Base-by-base conservation (phyloP, 2,797 vertebrate species). In the Hoplostethus mediterraneus region DNA sequence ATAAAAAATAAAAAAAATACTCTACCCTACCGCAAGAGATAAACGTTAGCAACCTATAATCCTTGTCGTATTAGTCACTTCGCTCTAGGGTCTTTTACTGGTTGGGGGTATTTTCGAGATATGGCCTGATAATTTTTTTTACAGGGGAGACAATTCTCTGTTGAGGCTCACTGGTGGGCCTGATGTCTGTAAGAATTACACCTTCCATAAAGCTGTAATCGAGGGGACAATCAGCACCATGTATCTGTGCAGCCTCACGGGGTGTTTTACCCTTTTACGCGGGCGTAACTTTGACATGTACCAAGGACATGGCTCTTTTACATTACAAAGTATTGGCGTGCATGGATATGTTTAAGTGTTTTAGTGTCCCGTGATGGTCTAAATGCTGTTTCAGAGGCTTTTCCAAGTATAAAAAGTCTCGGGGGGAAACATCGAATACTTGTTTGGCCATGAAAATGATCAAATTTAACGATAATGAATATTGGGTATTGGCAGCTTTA, bases 221-320 rank as follows among this genome's bases (percentile, higher is more conserved):
- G 91, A 88, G 84, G 87, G 83, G 87, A 89, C 90, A 87, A 94
- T 94, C 90, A 91, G 89, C 82, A 89, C 87, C 90, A 91, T 89
- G 88, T 93, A 92, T 91, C 92, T 85, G 88, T 72, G 77, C 89
- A 86, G 89, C 91, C 89, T 93, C 79, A 86, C 80, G 86, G 82
- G 57, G 79, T 93, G 90, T 94, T 94, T 94, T 21, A 91, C 92
- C 86, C 86, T 94, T 94, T 94, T 93, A 95, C 92, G 90, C 85
- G 87, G 86, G 77, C 71, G 84, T 94, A 93, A 94, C 94, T 93
- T 90, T 91, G 85, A 89, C 71, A 78, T 74, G 75, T 77, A 85
- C 88, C 89, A 91, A 93, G 90, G 90, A 90, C 90, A 69, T 88
- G 77, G 73, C 75, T 86, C 77, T 66, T 60, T 82, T 66, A 66